A percentile compares a stretch with the other conserved stretches of the same genome.
These are phyloP conservation scores for Jaculus jaculus DNA, from an alignment of 2,113 vertebrate species.

Conservation along the genomic window DNA sequence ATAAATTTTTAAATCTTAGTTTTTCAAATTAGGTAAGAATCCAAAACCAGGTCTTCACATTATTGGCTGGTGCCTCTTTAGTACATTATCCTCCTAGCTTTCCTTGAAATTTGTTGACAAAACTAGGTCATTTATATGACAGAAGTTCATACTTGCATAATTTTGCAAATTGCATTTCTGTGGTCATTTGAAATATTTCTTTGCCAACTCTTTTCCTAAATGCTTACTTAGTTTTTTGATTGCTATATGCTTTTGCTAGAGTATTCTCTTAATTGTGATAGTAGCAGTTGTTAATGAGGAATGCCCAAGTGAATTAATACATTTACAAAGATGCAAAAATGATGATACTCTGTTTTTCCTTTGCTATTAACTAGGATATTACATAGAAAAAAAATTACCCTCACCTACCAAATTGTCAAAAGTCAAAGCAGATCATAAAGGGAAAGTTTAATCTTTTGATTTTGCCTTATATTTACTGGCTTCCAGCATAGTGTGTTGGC, in stretches of 20 bases:
- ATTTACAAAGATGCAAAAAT: constrained; percentile 10
- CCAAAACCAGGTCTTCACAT: not conserved
- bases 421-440: not conserved
- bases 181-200: not conserved
- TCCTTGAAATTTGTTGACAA: constrained; percentile 20
- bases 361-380: constrained; percentile 15
- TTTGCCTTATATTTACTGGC: not conserved
- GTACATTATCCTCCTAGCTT: not conserved
- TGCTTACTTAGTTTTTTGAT: not conserved
- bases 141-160: not conserved
- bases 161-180: not conserved
- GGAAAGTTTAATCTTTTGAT: constrained; percentile 3
- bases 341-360: not conserved
- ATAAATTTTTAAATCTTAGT: not conserved
- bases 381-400: not conserved
- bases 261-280: not conserved
- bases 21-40: constrained; percentile 10
- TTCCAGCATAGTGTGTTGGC: not conserved
- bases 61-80: not conserved
- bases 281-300: constrained; percentile 25
- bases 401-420: constrained; percentile 43
- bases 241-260: constrained; percentile 1
- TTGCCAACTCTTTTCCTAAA: not conserved
- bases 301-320: not conserved
- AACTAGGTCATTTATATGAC: not conserved